Evolutionary conservation across 2,797 vertebrate genomes (phyloP).

Genomic region (Tamandua tetradactyla): DNA sequence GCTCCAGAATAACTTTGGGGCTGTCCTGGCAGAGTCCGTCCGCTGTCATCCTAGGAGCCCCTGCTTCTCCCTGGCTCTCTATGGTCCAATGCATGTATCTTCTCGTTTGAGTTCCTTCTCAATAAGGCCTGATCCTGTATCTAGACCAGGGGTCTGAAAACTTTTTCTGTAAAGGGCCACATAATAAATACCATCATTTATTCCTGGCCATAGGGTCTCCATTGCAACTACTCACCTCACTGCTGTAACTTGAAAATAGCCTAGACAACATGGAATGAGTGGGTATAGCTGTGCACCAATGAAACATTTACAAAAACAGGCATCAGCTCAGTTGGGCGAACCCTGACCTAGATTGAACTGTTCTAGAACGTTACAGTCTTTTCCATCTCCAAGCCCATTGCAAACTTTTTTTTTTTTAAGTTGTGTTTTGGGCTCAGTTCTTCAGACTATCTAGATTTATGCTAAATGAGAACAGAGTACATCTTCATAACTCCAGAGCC

Average conservation of each 20-base stretch:
- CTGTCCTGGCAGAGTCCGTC: not conserved
- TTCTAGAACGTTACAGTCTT: not conserved
- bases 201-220: not conserved
- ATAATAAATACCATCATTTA: not conserved
- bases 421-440: not conserved
- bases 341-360: not conserved
- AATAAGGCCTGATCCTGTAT: not conserved
- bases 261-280: not conserved
- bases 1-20: not conserved
- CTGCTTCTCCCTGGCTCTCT: not conserved
- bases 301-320: not conserved
- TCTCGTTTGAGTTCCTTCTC: not conserved
- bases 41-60: not conserved
- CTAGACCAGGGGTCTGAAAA: not conserved
- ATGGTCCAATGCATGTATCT: rapidly evolving
- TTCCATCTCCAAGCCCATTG: not conserved
- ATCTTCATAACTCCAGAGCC: not conserved
- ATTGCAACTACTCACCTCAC: no score
- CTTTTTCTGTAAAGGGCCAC: not conserved
- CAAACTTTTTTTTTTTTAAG: not conserved
- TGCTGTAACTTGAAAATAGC: not conserved
- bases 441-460: constrained; percentile 17
- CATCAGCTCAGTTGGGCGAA: not conserved
- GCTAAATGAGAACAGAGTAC: not conserved
- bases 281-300: not conserved